A percentile compares a stretch with the other conserved stretches of the same genome.
Conservation (phyloP, 2,113 vertebrate genomes). For the Orycteropus afer region DNA sequence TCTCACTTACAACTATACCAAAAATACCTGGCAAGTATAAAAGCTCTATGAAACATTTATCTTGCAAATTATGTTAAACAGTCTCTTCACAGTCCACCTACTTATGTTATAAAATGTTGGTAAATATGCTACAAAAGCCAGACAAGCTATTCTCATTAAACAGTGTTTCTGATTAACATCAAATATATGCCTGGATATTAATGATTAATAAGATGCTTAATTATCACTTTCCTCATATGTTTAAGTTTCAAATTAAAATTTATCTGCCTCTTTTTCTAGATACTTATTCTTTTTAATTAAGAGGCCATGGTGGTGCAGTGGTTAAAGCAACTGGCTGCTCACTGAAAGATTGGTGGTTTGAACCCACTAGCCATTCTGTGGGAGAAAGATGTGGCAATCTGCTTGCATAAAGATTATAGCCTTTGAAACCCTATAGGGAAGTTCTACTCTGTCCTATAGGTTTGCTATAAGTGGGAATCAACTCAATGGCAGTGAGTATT, state of each 20-base stretch:
- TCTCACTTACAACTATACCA: not conserved
- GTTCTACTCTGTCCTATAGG: not conserved
- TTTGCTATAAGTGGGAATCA: too few species aligned
- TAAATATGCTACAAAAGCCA: not conserved
- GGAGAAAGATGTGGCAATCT: not conserved
- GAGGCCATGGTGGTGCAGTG: too few species aligned
- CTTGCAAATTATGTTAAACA: slow-evolving; percentile 14
- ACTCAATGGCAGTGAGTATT: not conserved
- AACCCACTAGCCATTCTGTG: too few species aligned
- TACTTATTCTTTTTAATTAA: slow-evolving; percentile 38
- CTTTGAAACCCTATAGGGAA: not conserved
- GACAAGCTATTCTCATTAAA: slow-evolving; percentile 33
- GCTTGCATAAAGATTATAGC: not conserved
- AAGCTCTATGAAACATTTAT: not conserved
- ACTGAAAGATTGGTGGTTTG: too few species aligned
- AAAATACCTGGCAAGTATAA: too few species aligned
- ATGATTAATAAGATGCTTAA: slow-evolving; percentile 32
- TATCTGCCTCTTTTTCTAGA: slow-evolving; percentile 33
- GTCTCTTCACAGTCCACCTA: slow-evolving; percentile 2
- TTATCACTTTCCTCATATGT: not conserved
- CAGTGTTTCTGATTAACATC: slow-evolving; percentile 41
- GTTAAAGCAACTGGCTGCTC: too few species aligned
- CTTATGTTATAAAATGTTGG: slow-evolving; percentile 12
- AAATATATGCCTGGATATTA: slow-evolving; percentile 2
- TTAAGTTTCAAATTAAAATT: slow-evolving; percentile 54